Evolutionary conservation across 2,113 vertebrate genomes (phyloP), one percentile per base, ranked within the genome.

Genomic region (Chionis minor): DNA sequence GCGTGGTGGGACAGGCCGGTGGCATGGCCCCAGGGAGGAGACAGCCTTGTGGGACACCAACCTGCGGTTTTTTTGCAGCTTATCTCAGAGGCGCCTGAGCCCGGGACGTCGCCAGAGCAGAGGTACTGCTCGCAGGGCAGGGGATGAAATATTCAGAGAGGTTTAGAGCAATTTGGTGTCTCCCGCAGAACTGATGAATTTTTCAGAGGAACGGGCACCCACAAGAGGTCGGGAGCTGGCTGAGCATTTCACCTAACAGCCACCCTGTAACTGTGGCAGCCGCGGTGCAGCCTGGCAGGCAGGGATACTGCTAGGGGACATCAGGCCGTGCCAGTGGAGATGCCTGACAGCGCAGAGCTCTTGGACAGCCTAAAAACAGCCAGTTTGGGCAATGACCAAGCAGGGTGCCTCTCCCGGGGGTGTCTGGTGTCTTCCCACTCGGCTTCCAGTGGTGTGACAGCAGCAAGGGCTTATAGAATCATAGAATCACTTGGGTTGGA

Each of bases 151-250:
- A 98, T 97, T 97, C 82, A 96, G 74, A 80, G 83, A n/a, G 45
- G 58, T 93, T 97, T 98, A 98, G 96, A 96, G 96, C 95, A 84
- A 92, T 97, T 97, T 9, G 16, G 38, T 96, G 96, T 96, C 92
- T 88, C 71, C 42, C 9, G 4, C 5, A 14, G 59, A 96, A 6
- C 18, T 62, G 47, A 77, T 95, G 71, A 96, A 90, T 95, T 97
- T 96, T 97, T 97, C 84, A 97, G 88, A 81, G 54, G 44, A 63
- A 67, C 5, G 7, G 52, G 49, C 32, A 75, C 74, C 33, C 5
- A 0, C 61, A 88, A 72, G 52, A 88, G 47, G 56, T 20, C 6
- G 3, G 65, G 87, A 58, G 32, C 35, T 2, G 6, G 14, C 32
- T 21, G 66, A 87, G 66, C 1, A 0, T 23, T 63, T 59, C 8